Evolutionary conservation across 2,113 vertebrate genomes (phyloP).

Genomic region (Urocitellus parryii): DNA sequence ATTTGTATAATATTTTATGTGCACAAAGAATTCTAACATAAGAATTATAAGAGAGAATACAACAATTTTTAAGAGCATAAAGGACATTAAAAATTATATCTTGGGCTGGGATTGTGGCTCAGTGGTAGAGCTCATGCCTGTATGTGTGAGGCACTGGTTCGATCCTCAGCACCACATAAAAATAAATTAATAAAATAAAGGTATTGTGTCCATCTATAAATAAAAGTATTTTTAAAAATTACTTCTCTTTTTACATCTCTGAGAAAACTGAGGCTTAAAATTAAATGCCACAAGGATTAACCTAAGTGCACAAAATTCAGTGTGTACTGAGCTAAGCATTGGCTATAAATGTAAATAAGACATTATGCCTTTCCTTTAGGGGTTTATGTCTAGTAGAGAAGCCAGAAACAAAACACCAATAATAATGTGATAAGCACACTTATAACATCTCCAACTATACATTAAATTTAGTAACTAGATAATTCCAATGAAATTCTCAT

Average conservation of each 20-base stretch:
- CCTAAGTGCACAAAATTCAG: constrained; percentile 8
- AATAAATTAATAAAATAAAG: too few species aligned
- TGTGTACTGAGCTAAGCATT: not conserved
- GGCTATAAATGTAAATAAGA: constrained; percentile 38
- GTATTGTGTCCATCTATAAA: too few species aligned
- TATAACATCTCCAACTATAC: constrained; percentile 21
- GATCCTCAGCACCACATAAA: too few species aligned
- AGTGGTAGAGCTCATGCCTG: too few species aligned
- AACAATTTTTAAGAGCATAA: not conserved
- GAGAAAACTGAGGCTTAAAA: not conserved
- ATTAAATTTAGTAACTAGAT: constrained; percentile 41
- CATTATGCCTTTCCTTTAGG: not conserved
- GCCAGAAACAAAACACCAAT: not conserved
- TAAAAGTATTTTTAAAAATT: constrained; percentile 8
- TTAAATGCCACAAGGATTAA: constrained; percentile 50
- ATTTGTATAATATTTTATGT: constrained; percentile 17
- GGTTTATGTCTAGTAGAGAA: not conserved
- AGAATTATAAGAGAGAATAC: constrained; percentile 37
- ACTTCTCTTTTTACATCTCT: constrained; percentile 37
- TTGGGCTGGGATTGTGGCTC: too few species aligned
- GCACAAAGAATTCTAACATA: constrained; percentile 21
- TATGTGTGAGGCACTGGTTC: too few species aligned
- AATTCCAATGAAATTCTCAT: not conserved
- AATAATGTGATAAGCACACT: not conserved
- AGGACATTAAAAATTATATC: too few species aligned